Evolutionary conservation across 1,140 invertebrate genomes (phyloP).

Genomic region (Orchesella cincta): DNA sequence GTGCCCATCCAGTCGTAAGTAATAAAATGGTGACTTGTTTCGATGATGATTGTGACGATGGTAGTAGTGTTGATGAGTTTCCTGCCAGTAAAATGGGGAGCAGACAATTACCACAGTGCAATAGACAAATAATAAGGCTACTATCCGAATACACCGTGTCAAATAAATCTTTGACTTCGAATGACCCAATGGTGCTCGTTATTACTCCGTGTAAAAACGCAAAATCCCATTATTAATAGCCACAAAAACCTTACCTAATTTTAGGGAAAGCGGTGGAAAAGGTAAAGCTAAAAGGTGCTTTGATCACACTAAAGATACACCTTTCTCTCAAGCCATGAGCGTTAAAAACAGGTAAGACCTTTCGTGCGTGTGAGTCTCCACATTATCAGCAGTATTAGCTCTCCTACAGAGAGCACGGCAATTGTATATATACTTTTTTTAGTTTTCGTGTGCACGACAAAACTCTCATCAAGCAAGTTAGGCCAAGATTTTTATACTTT

Average conservation of each 20-base stretch:
- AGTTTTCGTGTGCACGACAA: no score
- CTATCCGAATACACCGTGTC: neutral
- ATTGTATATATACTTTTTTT: no score
- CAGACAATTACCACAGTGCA: conserved; percentile 2
- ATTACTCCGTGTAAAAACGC: neutral
- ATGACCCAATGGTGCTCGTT: neutral
- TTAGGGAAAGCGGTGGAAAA: no score
- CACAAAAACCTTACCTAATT: neutral
- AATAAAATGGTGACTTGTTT: conserved; percentile 14
- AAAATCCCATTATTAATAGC: neutral
- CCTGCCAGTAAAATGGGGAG: conserved; percentile 16
- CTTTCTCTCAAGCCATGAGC: no score
- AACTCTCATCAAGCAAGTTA: no score
- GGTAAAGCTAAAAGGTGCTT: neutral
- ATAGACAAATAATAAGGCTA: conserved; percentile 1
- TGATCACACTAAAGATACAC: neutral
- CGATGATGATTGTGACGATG: conserved; percentile 18
- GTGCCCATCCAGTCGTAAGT: conserved; percentile 9
- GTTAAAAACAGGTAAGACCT: no score
- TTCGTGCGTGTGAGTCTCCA: no score
- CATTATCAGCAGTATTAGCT: no score
- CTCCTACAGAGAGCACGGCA: no score
- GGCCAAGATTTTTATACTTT: neutral
- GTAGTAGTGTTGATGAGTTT: conserved; percentile 5
- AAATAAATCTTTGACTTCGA: conserved; percentile 18